phyloP scores from a whole-genome alignment of 2,888 invertebrate species.

The Cephus sareptanus region DNA sequence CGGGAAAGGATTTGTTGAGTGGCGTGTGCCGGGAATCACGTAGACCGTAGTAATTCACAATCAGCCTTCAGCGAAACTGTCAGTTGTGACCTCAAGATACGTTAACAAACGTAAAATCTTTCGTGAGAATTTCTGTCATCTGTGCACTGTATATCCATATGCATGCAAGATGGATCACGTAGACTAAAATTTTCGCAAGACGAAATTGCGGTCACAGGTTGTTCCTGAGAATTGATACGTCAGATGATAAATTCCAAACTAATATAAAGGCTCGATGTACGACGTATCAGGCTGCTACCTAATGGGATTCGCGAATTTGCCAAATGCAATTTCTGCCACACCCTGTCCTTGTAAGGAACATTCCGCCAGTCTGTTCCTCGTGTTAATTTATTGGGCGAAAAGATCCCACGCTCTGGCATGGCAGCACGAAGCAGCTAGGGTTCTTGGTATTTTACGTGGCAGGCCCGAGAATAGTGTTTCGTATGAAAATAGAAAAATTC shows the following conservation, averaged over 20 bases:
- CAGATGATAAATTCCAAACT: background rate
- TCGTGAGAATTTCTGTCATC: background rate
- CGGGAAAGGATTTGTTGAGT: background rate
- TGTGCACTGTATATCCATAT: background rate
- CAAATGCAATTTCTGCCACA: constrained; percentile 9
- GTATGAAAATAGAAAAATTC: background rate
- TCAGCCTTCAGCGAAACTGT: constrained; percentile 17
- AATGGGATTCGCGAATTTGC: constrained; percentile 1
- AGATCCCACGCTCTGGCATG: background rate
- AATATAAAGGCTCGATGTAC: background rate
- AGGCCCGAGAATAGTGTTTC: background rate
- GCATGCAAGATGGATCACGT: background rate
- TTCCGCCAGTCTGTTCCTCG: background rate
- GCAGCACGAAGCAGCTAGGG: background rate
- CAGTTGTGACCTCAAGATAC: background rate
- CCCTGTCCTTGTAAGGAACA: constrained; percentile 6
- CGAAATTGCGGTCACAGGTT: background rate
- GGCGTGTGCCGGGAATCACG: constrained; percentile 20
- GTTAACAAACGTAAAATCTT: background rate
- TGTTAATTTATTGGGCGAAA: constrained; percentile 23
- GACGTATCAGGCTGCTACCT: background rate
- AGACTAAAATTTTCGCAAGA: background rate
- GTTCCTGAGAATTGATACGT: background rate
- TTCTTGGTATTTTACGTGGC: background rate
- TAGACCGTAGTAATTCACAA: constrained; percentile 21